Evolutionary conservation across 2,797 vertebrate species (phyloP), one percentile per base, ranked within the genome.

Genomic region (Chaunax sp.): DNA sequence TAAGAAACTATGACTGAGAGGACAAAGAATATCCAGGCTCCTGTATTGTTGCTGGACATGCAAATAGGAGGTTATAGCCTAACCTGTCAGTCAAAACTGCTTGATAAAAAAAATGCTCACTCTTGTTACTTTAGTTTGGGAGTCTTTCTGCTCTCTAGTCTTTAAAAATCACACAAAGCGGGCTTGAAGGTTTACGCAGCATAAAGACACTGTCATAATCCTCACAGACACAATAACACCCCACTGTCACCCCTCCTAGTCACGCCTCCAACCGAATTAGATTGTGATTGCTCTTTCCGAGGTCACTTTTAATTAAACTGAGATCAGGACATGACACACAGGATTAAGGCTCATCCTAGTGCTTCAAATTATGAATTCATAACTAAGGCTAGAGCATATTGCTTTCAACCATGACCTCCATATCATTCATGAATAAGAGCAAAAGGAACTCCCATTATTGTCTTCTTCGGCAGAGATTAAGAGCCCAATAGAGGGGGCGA

Each of bases 261-360:
- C 83, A 91, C 60, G 81, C 82, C 78, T 85, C 72, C 81, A 83
- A 77, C 80, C 75, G 89, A 93, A 92, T 92, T 90, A 92, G 88
- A 93, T 91, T 89, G 84, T 90, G 89, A 93, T 90, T 89, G 90
- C 90, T 91, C 88, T 85, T 90, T 91, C 87, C 49, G 88, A 89
- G 89, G 90, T 92, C 91, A 93, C 85, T 90, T 92, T 92, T 93
- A 93, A 94, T 94, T 93, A 93, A 93, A 92, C 80, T 69, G 80
- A 87, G 90, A 91, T 88, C 88, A 91, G 87, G 90, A 90, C 81
- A 88, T 83, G 89, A 81, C 89, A 87, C 84, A 81, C 80, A 82
- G 92, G 91, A 94, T 92, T 90, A 92, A 83, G 84, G 83, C 82
- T 71, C 82, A 71, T 85, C 80, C 75, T 82, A 83, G 71, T 70